Base-by-base conservation (phyloP, 2,888 invertebrate species). In the Drosophila paucipuncta region DNA sequence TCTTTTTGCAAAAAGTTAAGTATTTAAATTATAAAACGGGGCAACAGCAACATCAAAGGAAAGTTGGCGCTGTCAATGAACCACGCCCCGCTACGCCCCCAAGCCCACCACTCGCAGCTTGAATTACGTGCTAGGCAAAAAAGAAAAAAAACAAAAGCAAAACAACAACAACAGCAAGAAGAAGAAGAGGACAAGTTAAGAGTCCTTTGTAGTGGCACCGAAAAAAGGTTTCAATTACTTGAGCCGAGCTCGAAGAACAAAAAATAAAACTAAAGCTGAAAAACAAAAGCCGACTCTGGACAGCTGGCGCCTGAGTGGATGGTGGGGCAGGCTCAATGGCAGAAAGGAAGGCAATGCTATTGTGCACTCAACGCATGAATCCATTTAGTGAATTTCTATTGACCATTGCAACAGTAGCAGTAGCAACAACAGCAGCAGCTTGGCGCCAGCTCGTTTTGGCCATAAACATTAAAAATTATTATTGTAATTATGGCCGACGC, bases 11-110 rank as follows among this genome's bases (percentile, higher is more conserved):
- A 39, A 50, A 57, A 74, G 76, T 69, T 49, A 72, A 83, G 85
- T 88, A 85, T 85, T 85, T 85, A 85, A 85, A 85, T 85, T 78
- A 88, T 85, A 88, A 85, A 85, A 83, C 87, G 76, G 80, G 74
- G 76, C 76, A 65, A 64, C 80, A 82, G 47, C 47, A 57, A 57
- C 88, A 85, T 86, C 85, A 86, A 86, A 86, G 85, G 71, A 39
- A 39, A 57, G 78, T 74, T 77, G 74, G 62, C 82, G 82, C 88
- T 81, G 88, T 88, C 88, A 83, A 86, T 86, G 85, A 86, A 75
- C 83, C 79, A 58, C 68, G 58, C 47, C 25, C 5, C 22, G 11
- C 83, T 77, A 58, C 68, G 58, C 39, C 25, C 13, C 22, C 11
- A 13, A 33, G 10, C 31, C 10, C 28, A 35, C 22, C 16, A 16